phyloP scores from a whole-genome alignment of 2,888 invertebrate genomes.

The Phania funesta region DNA sequence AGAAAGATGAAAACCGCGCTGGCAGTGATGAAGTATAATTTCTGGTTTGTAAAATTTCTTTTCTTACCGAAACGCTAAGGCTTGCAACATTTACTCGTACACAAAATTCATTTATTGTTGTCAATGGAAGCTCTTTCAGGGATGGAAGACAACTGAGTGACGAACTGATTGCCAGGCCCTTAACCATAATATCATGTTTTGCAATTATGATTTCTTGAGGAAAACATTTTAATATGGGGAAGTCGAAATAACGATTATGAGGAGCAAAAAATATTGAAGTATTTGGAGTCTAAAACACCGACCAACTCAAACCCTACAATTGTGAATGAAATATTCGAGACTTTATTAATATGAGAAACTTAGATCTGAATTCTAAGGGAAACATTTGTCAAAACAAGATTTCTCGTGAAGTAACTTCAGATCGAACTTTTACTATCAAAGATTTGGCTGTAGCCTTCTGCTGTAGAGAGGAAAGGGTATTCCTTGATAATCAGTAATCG shows the following conservation, averaged over 20 bases:
- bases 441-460: not conserved
- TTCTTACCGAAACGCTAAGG: slow-evolving; percentile 14
- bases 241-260: not conserved
- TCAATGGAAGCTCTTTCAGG: slow-evolving; percentile 3
- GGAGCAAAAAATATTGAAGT: not conserved
- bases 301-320: not conserved
- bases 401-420: not conserved
- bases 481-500: slow-evolving; percentile 28
- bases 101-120: slow-evolving; percentile 18
- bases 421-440: not conserved
- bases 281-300: not conserved
- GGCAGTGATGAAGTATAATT: slow-evolving; percentile 29
- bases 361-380: not conserved
- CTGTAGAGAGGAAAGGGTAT: not conserved
- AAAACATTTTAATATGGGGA: not conserved
- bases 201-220: slow-evolving; percentile 32
- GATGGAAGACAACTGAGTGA: not conserved
- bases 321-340: not conserved
- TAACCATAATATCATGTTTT: slow-evolving; percentile 53
- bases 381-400: not conserved
- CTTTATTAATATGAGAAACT: not conserved
- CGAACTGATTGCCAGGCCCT: slow-evolving; percentile 28
- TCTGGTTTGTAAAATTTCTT: not conserved
- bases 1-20: not conserved
- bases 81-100: slow-evolving; percentile 2